phyloP scores from a whole-genome alignment of 2,888 invertebrate genomes.

The Odontocerum albicorne region DNA sequence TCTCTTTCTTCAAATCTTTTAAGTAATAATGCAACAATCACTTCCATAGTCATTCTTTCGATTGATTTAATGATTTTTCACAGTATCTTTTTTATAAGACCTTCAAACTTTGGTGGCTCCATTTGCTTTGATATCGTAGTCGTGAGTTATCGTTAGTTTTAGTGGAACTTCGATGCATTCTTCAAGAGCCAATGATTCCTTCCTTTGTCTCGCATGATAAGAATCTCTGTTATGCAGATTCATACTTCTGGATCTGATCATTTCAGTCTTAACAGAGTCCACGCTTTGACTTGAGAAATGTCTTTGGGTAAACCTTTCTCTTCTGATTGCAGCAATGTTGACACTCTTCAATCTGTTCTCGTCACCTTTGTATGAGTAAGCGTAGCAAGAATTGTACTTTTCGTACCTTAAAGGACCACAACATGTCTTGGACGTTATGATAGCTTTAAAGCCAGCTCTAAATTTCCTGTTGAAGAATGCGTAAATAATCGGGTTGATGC shows the following conservation, averaged over 20 bases:
- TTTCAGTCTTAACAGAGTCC: slow-evolving; percentile 31
- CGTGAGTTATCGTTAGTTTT: slow-evolving; percentile 24
- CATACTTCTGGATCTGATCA: slow-evolving; percentile 33
- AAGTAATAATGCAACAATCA: too few relatives aligned
- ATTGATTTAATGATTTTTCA: not conserved
- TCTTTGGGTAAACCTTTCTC: slow-evolving; percentile 32
- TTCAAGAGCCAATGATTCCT: slow-evolving; percentile 31
- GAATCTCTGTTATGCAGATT: slow-evolving; percentile 31
- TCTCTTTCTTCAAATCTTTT: too few relatives aligned
- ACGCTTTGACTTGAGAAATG: slow-evolving; percentile 32
- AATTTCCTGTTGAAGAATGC: slow-evolving; percentile 60
- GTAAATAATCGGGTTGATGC: slow-evolving; percentile 60
- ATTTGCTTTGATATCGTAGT: slow-evolving; percentile 28
- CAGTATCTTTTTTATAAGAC: too few relatives aligned
- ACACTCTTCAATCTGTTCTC: slow-evolving; percentile 30
- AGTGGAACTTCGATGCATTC: slow-evolving; percentile 33
- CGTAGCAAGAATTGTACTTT: slow-evolving; percentile 37
- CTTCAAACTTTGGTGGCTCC: slow-evolving; percentile 34
- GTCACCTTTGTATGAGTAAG: slow-evolving; percentile 34
- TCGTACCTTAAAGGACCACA: slow-evolving; percentile 38
- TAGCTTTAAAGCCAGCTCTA: slow-evolving; percentile 53
- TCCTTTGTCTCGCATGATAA: slow-evolving; percentile 30
- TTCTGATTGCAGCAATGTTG: slow-evolving; percentile 30
- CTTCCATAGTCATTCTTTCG: too few relatives aligned
- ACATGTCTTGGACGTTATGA: slow-evolving; percentile 47